phyloP scores from a whole-genome alignment of 2,888 invertebrate species.

The Adineta ricciae region DNA sequence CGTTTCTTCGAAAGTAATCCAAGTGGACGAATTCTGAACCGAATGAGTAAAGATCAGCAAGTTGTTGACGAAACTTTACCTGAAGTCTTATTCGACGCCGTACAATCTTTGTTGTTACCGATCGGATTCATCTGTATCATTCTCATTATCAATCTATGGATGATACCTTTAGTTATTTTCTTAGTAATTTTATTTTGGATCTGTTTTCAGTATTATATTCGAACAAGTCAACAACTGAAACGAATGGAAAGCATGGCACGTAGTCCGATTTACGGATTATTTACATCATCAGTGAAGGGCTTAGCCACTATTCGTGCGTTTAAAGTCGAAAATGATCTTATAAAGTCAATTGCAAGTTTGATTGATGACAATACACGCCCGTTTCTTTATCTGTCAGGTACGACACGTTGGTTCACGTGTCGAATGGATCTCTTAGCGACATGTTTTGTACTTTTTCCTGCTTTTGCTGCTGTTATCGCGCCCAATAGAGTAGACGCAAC shows the following conservation, averaged over 20 bases:
- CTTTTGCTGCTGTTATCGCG: no score
- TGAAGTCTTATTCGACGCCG: conserved; percentile 50
- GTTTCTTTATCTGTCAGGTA: conserved; percentile 77
- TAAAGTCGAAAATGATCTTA: conserved; percentile 66
- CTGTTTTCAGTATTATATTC: conserved; percentile 59
- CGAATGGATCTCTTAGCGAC: conserved; percentile 62
- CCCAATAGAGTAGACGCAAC: no score
- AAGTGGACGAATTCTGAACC: conserved; percentile 67
- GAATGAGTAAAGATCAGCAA: conserved; percentile 74
- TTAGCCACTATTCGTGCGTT: conserved; percentile 81
- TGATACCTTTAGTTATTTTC: conserved; percentile 55
- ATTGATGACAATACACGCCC: conserved; percentile 71
- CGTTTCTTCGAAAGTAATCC: conserved; percentile 25
- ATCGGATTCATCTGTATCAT: conserved; percentile 59
- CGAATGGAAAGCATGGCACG: conserved; percentile 6
- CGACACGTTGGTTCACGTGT: conserved; percentile 82
- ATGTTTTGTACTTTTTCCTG: no score
- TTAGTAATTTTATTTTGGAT: conserved; percentile 65
- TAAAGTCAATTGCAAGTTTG: conserved; percentile 51
- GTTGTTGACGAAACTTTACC: conserved; percentile 55
- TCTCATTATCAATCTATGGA: conserved; percentile 61
- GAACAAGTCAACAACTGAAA: conserved; percentile 22
- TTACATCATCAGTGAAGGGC: conserved; percentile 58
- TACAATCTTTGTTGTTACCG: conserved; percentile 59
- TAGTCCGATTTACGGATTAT: no score